Base-by-base conservation (phyloP, 35 echinoderm and acorn worm species). In the Acanthaster planci region DNA sequence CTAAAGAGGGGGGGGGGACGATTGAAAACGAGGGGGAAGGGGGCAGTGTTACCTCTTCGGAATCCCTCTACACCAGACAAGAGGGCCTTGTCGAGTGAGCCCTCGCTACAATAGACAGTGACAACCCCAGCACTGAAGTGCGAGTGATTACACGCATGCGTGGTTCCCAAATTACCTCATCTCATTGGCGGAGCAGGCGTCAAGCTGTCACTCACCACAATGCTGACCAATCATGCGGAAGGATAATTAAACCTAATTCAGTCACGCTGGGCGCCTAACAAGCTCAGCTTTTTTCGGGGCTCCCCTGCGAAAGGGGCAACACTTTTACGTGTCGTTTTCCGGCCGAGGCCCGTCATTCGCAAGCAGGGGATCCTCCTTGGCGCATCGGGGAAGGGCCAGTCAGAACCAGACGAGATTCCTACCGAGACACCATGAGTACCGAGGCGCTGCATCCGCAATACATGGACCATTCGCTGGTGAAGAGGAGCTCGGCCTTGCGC, bases 171-270 rank as follows among this genome's bases (percentile, higher is more conserved):
- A 86, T 91, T 91, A 84, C 83, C 84, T 79, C 83, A 60, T 86
- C 89, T 75, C 77, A 91, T 91, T 91, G 89, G 89, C 58, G 57
- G 52, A 86, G 47, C 67, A 76, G 51, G 55, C 85, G 89, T 91
- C 89, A 91, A 86, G 55, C 78, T 91, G 83, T 86, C 89, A 86
- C 23, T 86, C 89, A 91, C 38, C 39, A 76, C 78, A 86, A 84
- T 86, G 58, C 77, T 34, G 84, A 86, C 89, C 89, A 91, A 91
- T 91, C 83, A 86, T 52, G 89, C 84, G 89, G 76, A 81, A 84
- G 89, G 38, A 86, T 78, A 91, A 91, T 91, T 91, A 91, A 76
- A 84, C 83, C 83, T 84, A 91, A 91, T 91, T 86, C 89, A 91
- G 84, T 55, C 84, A 86, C 55, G 38, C 76, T 72, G 60, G 67